Percentiles rank a stretch among this genome's conserved stretches.
These are phyloP conservation scores for Pachyseris speciosa DNA, from an alignment of 64 coral and sea anemone genomes.

Conservation along the genomic window DNA sequence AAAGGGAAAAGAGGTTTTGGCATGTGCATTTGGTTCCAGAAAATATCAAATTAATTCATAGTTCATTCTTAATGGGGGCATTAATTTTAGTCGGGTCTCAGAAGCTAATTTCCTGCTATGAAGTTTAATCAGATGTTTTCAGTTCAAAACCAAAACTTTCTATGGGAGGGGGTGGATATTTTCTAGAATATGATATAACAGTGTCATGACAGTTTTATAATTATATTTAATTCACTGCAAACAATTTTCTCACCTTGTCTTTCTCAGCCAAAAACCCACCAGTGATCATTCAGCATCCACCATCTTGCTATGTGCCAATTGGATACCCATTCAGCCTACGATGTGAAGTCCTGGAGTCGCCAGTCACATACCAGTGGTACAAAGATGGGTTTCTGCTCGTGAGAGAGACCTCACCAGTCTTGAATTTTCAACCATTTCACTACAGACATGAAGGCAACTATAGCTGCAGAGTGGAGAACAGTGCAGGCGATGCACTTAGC, in stretches of 20 bases:
- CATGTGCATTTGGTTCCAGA: too few relatives aligned
- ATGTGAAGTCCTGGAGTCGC: conserved; percentile 37
- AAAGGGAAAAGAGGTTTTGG: too few relatives aligned
- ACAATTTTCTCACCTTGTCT: background rate
- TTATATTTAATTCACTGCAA: background rate
- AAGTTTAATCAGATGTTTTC: too few relatives aligned
- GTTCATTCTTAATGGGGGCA: too few relatives aligned
- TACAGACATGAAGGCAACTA: conserved; percentile 90
- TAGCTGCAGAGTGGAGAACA: conserved; percentile 73
- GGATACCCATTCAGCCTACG: conserved; percentile 19
- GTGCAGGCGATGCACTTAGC: conserved; percentile 69
- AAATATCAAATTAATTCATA: too few relatives aligned
- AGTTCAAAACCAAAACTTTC: too few relatives aligned
- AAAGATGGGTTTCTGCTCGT: conserved; percentile 74
- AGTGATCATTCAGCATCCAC: conserved; percentile 61
- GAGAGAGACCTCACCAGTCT: conserved; percentile 3
- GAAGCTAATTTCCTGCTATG: too few relatives aligned
- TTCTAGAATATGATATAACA: too few relatives aligned
- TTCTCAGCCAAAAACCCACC: conserved; percentile 60
- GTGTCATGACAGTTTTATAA: background rate
- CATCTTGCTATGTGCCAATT: conserved; percentile 62
- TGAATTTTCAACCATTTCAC: conserved; percentile 74
- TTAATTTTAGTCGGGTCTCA: too few relatives aligned
- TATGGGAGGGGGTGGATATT: too few relatives aligned
- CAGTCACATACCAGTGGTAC: conserved; percentile 86